Percentiles rank a stretch among this genome's conserved stretches.
phyloP scores from a whole-genome alignment of 1,140 invertebrate species.

The Stegodyphus dumicola region DNA sequence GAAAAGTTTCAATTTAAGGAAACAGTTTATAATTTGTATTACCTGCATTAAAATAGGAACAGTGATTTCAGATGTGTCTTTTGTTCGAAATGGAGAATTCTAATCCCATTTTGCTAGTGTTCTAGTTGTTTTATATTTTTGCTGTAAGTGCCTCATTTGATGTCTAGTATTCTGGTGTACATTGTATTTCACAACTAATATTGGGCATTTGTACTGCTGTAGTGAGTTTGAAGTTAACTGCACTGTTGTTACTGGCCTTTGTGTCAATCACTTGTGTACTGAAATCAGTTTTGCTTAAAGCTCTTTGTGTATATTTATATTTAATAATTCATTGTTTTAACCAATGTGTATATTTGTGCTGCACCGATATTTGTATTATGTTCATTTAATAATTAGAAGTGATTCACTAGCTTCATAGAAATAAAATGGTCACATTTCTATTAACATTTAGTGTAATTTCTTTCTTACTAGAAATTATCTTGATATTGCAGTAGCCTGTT shows the following conservation, averaged over 20 bases:
- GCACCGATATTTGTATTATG: constrained; percentile 58
- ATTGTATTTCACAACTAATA: constrained; percentile 38
- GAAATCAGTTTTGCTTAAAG: constrained; percentile 23
- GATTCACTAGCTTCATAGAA: constrained; percentile 58
- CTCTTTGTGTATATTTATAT: constrained; percentile 45
- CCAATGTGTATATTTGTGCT: constrained; percentile 57
- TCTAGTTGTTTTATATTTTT: constrained; percentile 11
- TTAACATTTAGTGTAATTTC: constrained; percentile 18
- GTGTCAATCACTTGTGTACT: constrained; percentile 44
- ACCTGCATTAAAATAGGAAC: no score
- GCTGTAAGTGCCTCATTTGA: constrained; percentile 51
- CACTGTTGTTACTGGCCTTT: constrained; percentile 47
- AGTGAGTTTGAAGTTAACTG: background rate
- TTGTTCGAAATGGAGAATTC: no score
- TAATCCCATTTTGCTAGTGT: background rate
- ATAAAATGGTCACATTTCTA: constrained; percentile 59
- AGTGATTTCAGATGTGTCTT: no score
- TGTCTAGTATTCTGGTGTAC: constrained; percentile 32
- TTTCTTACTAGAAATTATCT: background rate
- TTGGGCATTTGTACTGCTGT: constrained; percentile 47
- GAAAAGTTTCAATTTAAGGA: no score
- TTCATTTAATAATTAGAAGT: constrained; percentile 57
- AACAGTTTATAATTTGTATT: no score
- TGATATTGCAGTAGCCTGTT: no score
- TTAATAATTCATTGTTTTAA: constrained; percentile 47